A percentile compares a stretch with the other conserved stretches of the same genome.
These are phyloP conservation scores for Psococerastis gibbosa DNA, from an alignment of 2,888 invertebrate genomes.

Conservation along the genomic window DNA sequence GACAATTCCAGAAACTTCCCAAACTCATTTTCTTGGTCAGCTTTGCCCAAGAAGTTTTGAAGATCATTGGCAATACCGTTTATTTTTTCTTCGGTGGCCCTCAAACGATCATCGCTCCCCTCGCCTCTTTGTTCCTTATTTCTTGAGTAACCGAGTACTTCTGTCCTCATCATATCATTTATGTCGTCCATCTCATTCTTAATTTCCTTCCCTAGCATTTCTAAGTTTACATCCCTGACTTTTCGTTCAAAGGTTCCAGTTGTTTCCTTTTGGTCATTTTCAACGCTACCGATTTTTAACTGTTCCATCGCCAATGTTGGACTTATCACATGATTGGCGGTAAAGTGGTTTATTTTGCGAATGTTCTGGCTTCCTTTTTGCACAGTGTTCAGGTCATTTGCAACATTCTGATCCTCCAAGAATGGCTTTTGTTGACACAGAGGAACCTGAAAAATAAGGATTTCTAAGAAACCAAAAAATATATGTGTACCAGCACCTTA, in stretches of 20 bases:
- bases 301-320: not conserved
- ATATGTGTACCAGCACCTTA: too few species aligned
- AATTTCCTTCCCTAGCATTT: too few species aligned
- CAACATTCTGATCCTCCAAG: too few species aligned
- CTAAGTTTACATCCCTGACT: too few species aligned
- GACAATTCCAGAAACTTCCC: constrained; percentile 1
- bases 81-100: constrained; percentile 1
- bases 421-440: too few species aligned
- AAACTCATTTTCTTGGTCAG: constrained; percentile 4
- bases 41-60: not conserved
- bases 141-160: too few species aligned
- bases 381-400: not conserved
- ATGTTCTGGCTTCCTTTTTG: constrained; percentile 2
- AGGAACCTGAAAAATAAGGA: too few species aligned
- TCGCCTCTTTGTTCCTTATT: not conserved
- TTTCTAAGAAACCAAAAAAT: too few species aligned
- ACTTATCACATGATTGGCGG: not conserved
- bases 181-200: constrained; percentile 2
- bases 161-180: not conserved
- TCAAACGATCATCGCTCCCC: not conserved
- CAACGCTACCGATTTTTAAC: not conserved
- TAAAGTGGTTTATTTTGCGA: constrained; percentile 1
- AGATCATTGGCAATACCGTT: not conserved
- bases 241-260: too few species aligned
- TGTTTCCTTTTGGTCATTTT: not conserved